Percentiles rank a stretch among this genome's conserved stretches.
Evolutionary conservation across 2,113 vertebrate species (phyloP).

Genomic region (Actenoides hombroni): DNA sequence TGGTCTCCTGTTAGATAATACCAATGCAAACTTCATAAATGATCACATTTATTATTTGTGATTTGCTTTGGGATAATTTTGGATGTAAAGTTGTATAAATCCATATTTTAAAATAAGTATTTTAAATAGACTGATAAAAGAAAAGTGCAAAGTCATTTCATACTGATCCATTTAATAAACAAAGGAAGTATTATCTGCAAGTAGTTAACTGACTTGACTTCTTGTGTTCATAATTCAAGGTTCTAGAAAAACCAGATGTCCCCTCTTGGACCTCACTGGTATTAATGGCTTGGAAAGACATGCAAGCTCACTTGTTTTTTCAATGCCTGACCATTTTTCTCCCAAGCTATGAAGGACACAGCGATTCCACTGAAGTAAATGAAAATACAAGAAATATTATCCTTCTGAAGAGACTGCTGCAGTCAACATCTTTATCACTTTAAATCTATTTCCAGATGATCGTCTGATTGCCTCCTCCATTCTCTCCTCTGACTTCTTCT

Average conservation of each 20-base stretch:
- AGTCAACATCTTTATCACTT: background rate
- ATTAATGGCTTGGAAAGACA: background rate
- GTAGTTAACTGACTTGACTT: background rate
- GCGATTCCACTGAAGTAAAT: background rate
- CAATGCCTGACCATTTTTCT: background rate
- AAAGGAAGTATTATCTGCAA: background rate
- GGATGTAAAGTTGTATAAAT: background rate
- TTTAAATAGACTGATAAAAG: background rate
- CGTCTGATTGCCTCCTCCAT: background rate
- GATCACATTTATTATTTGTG: accelerated
- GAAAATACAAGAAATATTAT: background rate
- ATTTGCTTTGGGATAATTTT: background rate
- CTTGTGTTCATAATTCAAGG: background rate
- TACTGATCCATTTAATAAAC: background rate
- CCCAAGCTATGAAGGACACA: background rate
- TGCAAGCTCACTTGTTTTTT: background rate
- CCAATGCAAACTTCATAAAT: background rate
- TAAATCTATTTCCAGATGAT: background rate
- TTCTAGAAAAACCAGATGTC: conserved; percentile 20
- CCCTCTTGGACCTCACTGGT: background rate
- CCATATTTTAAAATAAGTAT: background rate
- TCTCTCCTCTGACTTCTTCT: background rate
- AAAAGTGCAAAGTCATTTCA: background rate
- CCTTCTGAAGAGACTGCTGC: background rate
- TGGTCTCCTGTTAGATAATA: background rate